phyloP scores from a whole-genome alignment of 1,140 invertebrate species.

The Argopecten irradians region DNA sequence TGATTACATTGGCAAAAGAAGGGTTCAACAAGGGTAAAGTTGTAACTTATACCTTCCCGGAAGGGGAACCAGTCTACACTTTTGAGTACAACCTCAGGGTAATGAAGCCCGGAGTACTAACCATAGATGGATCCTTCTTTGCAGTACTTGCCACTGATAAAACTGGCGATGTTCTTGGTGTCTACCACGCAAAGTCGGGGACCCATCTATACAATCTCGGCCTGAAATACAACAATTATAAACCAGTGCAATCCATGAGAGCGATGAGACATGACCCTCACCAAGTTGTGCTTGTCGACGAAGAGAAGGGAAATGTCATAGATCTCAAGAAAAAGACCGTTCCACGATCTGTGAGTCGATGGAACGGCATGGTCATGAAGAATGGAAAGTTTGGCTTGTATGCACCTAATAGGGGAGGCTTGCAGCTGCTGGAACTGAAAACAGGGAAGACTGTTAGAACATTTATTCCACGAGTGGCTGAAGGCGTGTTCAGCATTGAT shows the following conservation, averaged over 20 bases:
- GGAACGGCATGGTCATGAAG: slow-evolving; percentile 79
- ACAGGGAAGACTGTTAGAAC: slow-evolving; percentile 88
- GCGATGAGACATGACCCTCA: slow-evolving; percentile 80
- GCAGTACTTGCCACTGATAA: slow-evolving; percentile 89
- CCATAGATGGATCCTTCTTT: slow-evolving; percentile 87
- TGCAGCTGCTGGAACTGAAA: slow-evolving; percentile 82
- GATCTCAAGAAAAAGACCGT: slow-evolving; percentile 79
- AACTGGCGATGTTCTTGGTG: slow-evolving; percentile 88
- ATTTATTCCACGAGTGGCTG: slow-evolving; percentile 91
- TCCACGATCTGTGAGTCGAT: slow-evolving; percentile 77
- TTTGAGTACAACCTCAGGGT: slow-evolving; percentile 83
- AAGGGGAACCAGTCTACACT: slow-evolving; percentile 86
- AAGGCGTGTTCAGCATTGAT: slow-evolving; percentile 97
- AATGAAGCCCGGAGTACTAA: slow-evolving; percentile 83
- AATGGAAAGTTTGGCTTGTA: slow-evolving; percentile 90
- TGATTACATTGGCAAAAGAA: slow-evolving; percentile 86
- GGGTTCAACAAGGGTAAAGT: slow-evolving; percentile 60
- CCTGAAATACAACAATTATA: slow-evolving; percentile 74
- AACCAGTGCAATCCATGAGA: slow-evolving; percentile 74
- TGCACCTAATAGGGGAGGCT: slow-evolving; percentile 92
- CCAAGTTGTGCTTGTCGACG: slow-evolving; percentile 91
- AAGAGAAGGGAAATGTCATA: slow-evolving; percentile 88
- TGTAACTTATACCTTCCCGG: slow-evolving; percentile 65
- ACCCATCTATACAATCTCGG: slow-evolving; percentile 84
- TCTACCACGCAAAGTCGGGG: slow-evolving; percentile 91